These are phyloP conservation scores for Falco naumanni DNA, from an alignment of 2,797 vertebrate species.

Conservation along the genomic window DNA sequence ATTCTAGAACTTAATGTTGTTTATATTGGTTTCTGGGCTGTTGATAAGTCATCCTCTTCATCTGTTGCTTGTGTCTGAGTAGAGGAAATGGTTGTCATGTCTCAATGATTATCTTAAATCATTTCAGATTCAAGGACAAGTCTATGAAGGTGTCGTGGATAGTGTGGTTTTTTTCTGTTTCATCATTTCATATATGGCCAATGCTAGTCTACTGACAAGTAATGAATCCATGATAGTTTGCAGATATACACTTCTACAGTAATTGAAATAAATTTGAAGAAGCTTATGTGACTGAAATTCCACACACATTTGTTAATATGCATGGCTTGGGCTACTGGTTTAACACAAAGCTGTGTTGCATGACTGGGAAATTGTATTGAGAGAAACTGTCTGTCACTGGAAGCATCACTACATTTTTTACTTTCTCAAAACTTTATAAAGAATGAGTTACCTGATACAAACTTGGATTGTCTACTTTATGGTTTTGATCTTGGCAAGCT, in stretches of 20 bases:
- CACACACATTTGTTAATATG: not conserved
- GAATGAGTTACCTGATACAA: not conserved
- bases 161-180: not conserved
- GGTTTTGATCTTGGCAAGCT: not conserved
- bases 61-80: not conserved
- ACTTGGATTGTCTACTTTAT: not conserved
- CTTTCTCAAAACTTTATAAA: not conserved
- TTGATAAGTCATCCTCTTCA: not conserved
- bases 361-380: not conserved
- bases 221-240: not conserved
- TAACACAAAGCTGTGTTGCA: not conserved
- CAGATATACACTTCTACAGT: not conserved
- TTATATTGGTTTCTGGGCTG: not conserved
- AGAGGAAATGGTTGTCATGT: not conserved
- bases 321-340: not conserved
- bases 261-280: not conserved
- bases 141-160: not conserved
- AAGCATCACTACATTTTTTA: not conserved
- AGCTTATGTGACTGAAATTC: not conserved
- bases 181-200: not conserved
- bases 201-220: not conserved
- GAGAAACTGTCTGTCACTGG: not conserved
- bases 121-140: not conserved
- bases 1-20: too few relatives aligned
- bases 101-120: not conserved